Base-by-base conservation (phyloP, 2,888 invertebrate species). In the Luperina testacea region DNA sequence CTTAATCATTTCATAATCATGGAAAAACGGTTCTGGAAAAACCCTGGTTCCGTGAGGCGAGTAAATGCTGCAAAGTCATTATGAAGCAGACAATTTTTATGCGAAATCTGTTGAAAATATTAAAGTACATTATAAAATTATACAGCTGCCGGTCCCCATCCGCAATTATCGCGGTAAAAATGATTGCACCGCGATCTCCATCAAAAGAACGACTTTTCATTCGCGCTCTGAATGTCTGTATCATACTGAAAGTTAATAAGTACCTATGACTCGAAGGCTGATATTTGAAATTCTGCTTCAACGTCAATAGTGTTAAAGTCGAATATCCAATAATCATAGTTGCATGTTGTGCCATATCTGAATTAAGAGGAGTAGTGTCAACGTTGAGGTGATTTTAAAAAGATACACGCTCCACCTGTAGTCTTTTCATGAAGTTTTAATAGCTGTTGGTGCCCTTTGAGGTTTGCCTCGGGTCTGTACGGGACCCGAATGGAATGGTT, bases 371-470 rank as follows among this genome's bases (percentile, higher is more conserved):
- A 78, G 78, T 78, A 89, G 87, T 91, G 91, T 90, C 91, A 92
- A 92, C 91, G 90, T 89, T 92, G 90, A 88, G 90, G 89, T 90
- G 90, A 91, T 92, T 91, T 91, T 90, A 91, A 92, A 93, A 92
- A 92, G 91, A 92, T 91, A 90, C 88, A 88, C 88, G 88, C 89
- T 80, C 86, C 86, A 90, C 89, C 87, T 88, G 87, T 87, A 89
- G 92, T 90, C 90, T 90, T 92, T 94, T 93, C 92, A 94, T 95
- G 92, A 94, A 94, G 92, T 86, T 92, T 95, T 94, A 94, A 95
- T 93, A 90, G 90, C 88, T 88, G 84, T 88, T 86, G 73, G 81
- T 71, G 57, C 70, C 92, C 94, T 95, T 95, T 95, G 94, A 94
- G 91, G 89, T 90, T 89, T 88, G 90, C 89, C 92, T 90, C 85